Percentiles rank a stretch among this genome's conserved stretches.
Evolutionary conservation across 1,140 invertebrate species (phyloP).

Genomic region (Tachypleus tridentatus): DNA sequence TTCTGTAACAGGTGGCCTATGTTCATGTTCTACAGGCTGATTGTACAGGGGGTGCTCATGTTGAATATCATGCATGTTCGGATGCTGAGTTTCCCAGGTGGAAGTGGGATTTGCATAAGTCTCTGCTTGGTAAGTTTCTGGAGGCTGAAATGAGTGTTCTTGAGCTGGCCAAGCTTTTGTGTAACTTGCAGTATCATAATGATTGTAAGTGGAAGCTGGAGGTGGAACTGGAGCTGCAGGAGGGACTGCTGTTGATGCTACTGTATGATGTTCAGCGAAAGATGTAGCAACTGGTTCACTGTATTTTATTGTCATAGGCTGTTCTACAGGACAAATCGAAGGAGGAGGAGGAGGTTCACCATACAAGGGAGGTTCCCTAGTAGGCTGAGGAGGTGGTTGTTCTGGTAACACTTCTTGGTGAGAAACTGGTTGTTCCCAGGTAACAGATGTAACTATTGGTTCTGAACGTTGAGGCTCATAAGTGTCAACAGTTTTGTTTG

Average conservation of each 20-base stretch:
- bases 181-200: constrained; percentile 11
- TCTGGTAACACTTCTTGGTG: too few species aligned
- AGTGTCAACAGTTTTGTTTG: too few species aligned
- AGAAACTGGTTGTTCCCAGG: too few species aligned
- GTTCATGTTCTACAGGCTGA: too few species aligned
- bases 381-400: background rate
- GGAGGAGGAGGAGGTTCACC: background rate
- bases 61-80: too few species aligned
- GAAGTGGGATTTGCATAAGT: too few species aligned
- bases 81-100: too few species aligned
- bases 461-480: too few species aligned
- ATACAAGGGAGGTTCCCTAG: background rate
- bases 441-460: too few species aligned
- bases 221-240: constrained; percentile 7
- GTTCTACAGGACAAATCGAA: constrained; percentile 5
- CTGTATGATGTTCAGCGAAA: background rate
- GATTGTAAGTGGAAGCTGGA: constrained; percentile 4
- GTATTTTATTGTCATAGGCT: background rate
- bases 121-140: too few species aligned
- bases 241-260: background rate
- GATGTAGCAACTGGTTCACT: background rate
- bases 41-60: too few species aligned
- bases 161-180: constrained; percentile 11
- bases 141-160: constrained; percentile 12
- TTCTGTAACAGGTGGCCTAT: too few species aligned